A percentile compares a stretch with the other conserved stretches of the same genome.
Conservation (phyloP, 2,888 invertebrate species). For the Leucophenga montana region DNA sequence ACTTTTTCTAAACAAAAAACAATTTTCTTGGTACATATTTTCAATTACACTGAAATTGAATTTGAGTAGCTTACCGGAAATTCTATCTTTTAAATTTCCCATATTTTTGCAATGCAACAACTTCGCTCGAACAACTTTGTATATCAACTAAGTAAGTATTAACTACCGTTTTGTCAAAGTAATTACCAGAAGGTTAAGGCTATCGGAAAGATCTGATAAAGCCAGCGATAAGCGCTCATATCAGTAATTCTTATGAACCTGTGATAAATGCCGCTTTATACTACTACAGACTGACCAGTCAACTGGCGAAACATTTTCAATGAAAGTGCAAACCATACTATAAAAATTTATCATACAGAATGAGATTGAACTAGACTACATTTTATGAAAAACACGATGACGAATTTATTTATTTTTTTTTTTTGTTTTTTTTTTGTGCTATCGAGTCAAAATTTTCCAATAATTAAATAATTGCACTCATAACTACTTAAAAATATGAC, state of each 20-base stretch:
- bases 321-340: no score
- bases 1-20: slow-evolving; percentile 42
- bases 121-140: slow-evolving; percentile 8
- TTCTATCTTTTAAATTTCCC: slow-evolving; percentile 38
- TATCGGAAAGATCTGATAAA: slow-evolving; percentile 17
- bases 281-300: slow-evolving; percentile 22
- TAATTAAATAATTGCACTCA: no score
- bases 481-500: no score
- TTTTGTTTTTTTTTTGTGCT: no score
- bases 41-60: background rate
- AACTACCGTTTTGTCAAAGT: slow-evolving; percentile 35
- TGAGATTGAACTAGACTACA: no score
- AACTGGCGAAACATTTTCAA: slow-evolving; percentile 6
- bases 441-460: no score
- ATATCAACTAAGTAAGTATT: slow-evolving; percentile 4
- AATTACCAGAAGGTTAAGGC: background rate
- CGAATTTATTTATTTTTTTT: no score
- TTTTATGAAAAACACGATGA: no score
- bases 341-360: no score
- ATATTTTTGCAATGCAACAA: slow-evolving; percentile 32
- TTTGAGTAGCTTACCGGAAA: slow-evolving; percentile 46
- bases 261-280: slow-evolving; percentile 52
- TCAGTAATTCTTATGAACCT: background rate
- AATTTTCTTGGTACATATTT: background rate
- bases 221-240: background rate